Evolutionary conservation across 2,797 vertebrate genomes (phyloP).

Genomic region (Macropus fuliginosus): DNA sequence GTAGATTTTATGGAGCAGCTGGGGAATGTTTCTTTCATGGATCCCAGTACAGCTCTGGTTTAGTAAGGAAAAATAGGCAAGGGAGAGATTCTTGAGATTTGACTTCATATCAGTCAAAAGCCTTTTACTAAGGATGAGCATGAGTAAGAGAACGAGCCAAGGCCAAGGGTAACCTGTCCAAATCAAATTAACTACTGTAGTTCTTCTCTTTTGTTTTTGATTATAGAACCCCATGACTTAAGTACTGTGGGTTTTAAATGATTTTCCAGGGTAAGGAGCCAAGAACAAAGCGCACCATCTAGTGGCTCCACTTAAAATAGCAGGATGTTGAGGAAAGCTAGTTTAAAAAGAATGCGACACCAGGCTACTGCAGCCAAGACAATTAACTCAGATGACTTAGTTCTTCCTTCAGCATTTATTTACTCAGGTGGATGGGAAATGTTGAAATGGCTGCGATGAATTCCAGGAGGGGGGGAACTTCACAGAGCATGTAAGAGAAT

Average conservation of each 20-base stretch:
- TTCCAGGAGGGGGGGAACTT: slow-evolving; percentile 40
- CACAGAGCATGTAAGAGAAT: slow-evolving; percentile 43
- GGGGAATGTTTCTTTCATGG: slow-evolving; percentile 70
- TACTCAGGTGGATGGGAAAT: not conserved
- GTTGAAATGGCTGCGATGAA: slow-evolving; percentile 40
- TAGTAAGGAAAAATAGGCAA: slow-evolving; percentile 64
- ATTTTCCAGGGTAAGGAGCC: slow-evolving; percentile 65
- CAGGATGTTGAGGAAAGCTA: slow-evolving; percentile 25
- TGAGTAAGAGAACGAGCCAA: slow-evolving; percentile 69
- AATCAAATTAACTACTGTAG: slow-evolving; percentile 48
- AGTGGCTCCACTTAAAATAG: slow-evolving; percentile 79
- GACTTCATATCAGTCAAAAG: not conserved
- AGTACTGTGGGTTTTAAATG: slow-evolving; percentile 63
- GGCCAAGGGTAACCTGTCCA: slow-evolving; percentile 64
- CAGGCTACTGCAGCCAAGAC: not conserved
- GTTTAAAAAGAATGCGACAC: slow-evolving; percentile 29
- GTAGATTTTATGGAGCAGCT: slow-evolving; percentile 69
- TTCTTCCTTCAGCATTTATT: not conserved
- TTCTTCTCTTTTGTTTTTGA: slow-evolving; percentile 79
- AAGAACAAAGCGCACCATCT: slow-evolving; percentile 84
- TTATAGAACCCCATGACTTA: slow-evolving; percentile 64
- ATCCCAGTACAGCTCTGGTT: slow-evolving; percentile 69
- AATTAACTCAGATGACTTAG: not conserved
- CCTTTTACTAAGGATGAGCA: slow-evolving; percentile 20
- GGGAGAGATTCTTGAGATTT: slow-evolving; percentile 71